Evolutionary conservation across 2,797 vertebrate genomes (phyloP).

Genomic region (Pipistrellus pipistrellus): DNA sequence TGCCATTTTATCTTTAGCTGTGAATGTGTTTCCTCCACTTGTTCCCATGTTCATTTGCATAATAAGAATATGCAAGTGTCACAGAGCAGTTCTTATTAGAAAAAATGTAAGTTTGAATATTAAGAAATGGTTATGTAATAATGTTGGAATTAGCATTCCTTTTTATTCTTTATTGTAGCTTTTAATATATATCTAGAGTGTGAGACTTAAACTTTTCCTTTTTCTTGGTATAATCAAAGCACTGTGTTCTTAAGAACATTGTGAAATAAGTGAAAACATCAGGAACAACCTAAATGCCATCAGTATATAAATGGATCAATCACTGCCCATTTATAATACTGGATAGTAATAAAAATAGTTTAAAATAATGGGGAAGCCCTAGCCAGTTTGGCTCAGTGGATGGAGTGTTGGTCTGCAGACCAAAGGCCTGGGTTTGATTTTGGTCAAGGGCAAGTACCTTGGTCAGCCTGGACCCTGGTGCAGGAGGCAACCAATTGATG

Average conservation of each 20-base stretch:
- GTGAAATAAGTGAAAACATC: conserved; percentile 33
- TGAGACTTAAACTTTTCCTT: conserved; percentile 27
- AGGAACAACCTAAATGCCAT: conserved; percentile 53
- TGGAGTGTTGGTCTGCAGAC: too few relatives aligned
- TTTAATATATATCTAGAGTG: conserved; percentile 43
- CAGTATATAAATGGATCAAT: neutral
- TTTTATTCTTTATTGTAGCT: conserved; percentile 41
- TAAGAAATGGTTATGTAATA: conserved; percentile 36
- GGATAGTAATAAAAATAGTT: conserved; percentile 23
- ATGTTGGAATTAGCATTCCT: neutral
- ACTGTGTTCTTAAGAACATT: conserved; percentile 36
- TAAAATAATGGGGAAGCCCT: conserved; percentile 4
- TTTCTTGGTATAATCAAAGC: conserved; percentile 4
- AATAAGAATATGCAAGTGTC: neutral
- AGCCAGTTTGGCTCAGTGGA: too few relatives aligned
- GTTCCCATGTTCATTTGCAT: conserved; percentile 44
- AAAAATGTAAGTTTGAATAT: conserved; percentile 25
- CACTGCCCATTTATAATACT: neutral
- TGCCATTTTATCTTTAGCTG: neutral
- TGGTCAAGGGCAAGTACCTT: too few relatives aligned
- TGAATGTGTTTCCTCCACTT: conserved; percentile 27
- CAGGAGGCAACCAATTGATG: too few relatives aligned
- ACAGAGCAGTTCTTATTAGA: conserved; percentile 37
- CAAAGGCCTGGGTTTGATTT: too few relatives aligned
- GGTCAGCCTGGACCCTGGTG: too few relatives aligned